These are phyloP conservation scores for Helicolenus hilgendorfi DNA, from an alignment of 2,797 vertebrate species.

Conservation along the genomic window DNA sequence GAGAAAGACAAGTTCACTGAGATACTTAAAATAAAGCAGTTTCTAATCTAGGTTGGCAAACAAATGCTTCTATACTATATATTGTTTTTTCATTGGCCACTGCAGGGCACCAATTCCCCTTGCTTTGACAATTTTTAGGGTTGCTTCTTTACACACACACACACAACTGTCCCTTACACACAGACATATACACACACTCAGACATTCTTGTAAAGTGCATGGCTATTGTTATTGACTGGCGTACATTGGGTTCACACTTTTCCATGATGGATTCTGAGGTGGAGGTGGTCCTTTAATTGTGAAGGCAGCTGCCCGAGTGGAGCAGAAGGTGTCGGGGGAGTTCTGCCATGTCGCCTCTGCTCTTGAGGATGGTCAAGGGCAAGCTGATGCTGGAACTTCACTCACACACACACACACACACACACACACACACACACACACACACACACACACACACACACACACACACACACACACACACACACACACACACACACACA, in stretches of 20 bases:
- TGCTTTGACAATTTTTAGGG: constrained; percentile 24
- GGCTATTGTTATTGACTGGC: constrained; percentile 91
- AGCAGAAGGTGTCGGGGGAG: constrained; percentile 90
- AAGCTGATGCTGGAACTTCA: constrained; percentile 73
- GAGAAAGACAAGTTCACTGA: background rate
- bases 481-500: constrained; percentile 36
- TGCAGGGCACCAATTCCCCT: constrained; percentile 23
- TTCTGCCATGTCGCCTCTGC: constrained; percentile 86
- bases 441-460: constrained; percentile 41
- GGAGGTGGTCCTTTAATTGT: constrained; percentile 93
- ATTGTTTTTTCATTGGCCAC: constrained; percentile 18
- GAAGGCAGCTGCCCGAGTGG: constrained; percentile 87
- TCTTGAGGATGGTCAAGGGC: constrained; percentile 94
- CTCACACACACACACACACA: constrained; percentile 37
- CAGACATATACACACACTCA: background rate
- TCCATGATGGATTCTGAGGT: constrained; percentile 91
- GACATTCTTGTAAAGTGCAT: constrained; percentile 49
- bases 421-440: constrained; percentile 33
- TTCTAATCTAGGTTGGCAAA: background rate
- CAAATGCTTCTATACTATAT: background rate
- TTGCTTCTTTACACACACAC: constrained; percentile 11
- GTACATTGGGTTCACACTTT: constrained; percentile 92
- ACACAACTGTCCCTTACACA: background rate
- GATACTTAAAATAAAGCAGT: background rate
- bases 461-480: constrained; percentile 35